Evolutionary conservation across 2,888 invertebrate species (phyloP).

Genomic region (Coenonympha arcania): DNA sequence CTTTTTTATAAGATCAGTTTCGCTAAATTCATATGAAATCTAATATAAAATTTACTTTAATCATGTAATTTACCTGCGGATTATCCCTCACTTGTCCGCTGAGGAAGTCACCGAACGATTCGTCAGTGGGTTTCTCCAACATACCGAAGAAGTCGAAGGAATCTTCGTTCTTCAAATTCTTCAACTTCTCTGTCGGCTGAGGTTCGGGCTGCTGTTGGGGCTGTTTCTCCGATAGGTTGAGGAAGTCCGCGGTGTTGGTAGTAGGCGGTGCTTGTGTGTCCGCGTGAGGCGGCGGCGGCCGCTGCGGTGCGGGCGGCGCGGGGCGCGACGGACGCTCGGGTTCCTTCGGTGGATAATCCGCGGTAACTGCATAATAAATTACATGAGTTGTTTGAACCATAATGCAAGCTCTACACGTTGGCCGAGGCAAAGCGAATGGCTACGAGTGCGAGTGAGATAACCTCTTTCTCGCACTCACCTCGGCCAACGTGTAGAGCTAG

Average conservation of each 20-base stretch:
- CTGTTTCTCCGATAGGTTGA: constrained; percentile 42
- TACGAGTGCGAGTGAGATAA: too few species aligned
- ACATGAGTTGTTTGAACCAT: not conserved
- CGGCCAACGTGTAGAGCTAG: too few species aligned
- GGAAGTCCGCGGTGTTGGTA: constrained; percentile 51
- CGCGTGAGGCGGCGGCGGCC: constrained; percentile 30
- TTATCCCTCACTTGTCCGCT: constrained; percentile 45
- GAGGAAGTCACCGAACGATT: constrained; percentile 65
- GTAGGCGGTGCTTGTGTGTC: constrained; percentile 19
- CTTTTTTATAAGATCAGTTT: too few species aligned
- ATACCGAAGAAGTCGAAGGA: constrained; percentile 76
- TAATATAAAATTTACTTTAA: too few species aligned
- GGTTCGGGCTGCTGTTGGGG: constrained; percentile 28
- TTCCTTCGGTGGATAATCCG: constrained; percentile 47
- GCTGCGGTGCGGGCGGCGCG: constrained; percentile 38
- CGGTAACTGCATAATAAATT: constrained; percentile 44
- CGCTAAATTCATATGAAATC: too few species aligned
- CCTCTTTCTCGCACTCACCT: too few species aligned
- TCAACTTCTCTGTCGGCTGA: constrained; percentile 39
- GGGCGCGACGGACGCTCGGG: constrained; percentile 43
- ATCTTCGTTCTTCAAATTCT: constrained; percentile 56
- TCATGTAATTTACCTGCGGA: constrained; percentile 35
- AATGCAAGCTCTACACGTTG: too few species aligned
- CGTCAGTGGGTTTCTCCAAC: constrained; percentile 71
- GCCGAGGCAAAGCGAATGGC: too few species aligned